A percentile compares a stretch with the other conserved stretches of the same genome.
phyloP scores from a whole-genome alignment of 2,113 vertebrate species.

The Acrocephalus arundinaceus region DNA sequence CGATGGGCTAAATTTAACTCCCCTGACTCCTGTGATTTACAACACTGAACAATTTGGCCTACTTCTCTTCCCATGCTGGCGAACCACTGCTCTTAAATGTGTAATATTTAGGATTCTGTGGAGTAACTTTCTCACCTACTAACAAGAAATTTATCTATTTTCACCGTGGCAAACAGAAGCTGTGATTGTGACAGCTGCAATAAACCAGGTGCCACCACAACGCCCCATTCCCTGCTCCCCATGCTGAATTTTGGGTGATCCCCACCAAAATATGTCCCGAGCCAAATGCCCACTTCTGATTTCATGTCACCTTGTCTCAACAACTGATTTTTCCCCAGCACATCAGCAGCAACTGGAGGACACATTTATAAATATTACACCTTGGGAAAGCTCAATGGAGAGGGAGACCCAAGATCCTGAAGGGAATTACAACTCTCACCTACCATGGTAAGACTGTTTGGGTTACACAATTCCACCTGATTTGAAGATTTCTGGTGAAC shows the following conservation, averaged over 20 bases:
- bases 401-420: neutral
- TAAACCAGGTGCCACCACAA: neutral
- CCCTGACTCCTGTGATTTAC: conserved; percentile 18
- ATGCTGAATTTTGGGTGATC: accelerated
- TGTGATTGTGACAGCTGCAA: neutral
- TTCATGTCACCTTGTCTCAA: neutral
- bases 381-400: neutral
- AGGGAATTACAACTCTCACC: neutral
- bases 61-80: neutral
- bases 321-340: neutral
- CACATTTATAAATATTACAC: neutral
- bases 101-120: neutral
- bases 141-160: neutral
- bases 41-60: conserved; percentile 23
- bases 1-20: conserved; percentile 23
- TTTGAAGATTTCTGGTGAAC: neutral
- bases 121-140: neutral
- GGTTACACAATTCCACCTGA: neutral
- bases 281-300: neutral
- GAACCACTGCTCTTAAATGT: neutral
- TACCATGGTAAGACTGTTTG: accelerated
- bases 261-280: accelerated
- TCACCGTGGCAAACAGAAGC: neutral
- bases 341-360: neutral
- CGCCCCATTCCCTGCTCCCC: neutral